phyloP scores from a whole-genome alignment of 2,113 vertebrate species.

The Rhynchomys soricoides region DNA sequence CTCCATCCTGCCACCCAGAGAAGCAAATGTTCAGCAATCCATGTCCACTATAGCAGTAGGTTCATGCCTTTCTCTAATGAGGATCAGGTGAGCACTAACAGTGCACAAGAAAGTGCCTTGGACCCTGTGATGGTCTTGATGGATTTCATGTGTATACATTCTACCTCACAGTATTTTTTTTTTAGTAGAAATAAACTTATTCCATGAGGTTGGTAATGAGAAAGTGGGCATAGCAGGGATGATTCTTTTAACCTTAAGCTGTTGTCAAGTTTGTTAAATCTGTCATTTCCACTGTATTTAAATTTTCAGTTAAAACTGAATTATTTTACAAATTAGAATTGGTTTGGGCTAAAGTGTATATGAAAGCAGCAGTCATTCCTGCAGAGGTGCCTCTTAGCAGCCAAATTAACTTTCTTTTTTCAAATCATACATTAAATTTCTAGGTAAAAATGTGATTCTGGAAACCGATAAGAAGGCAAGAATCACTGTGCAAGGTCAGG shows the following conservation, averaged over 20 bases:
- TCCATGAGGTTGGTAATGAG: background rate
- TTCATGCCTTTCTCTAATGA: background rate
- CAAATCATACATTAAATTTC: background rate
- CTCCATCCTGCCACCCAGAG: no score
- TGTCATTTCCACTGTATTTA: background rate
- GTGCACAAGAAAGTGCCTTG: background rate
- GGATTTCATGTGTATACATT: background rate
- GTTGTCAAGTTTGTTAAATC: background rate
- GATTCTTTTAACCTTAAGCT: background rate
- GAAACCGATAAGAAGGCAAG: background rate
- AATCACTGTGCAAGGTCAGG: background rate
- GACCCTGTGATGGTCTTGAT: background rate
- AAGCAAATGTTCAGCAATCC: no score
- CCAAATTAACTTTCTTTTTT: background rate
- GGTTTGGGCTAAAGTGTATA: rapidly evolving
- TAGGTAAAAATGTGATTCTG: conserved; percentile 7
- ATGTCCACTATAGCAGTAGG: no score
- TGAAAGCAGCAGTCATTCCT: background rate
- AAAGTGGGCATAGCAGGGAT: background rate
- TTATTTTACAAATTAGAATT: background rate
- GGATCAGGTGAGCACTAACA: background rate
- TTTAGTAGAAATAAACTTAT: background rate
- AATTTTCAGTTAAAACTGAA: background rate
- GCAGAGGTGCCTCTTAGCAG: background rate
- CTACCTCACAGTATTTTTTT: background rate